phyloP scores from a whole-genome alignment of 2,888 invertebrate species.

The Spisula solida region DNA sequence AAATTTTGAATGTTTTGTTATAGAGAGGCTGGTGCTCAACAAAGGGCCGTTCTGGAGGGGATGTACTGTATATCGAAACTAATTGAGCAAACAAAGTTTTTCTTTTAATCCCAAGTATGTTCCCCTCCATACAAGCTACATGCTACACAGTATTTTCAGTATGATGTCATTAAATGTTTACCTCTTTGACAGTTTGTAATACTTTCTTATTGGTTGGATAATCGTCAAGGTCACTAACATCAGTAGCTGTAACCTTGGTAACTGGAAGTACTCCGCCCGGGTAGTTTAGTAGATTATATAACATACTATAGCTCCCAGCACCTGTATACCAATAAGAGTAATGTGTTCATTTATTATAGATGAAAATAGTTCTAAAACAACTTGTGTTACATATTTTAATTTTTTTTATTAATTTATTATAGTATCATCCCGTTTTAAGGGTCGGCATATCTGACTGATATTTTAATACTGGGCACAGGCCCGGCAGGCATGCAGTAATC shows the following conservation, averaged over 20 bases:
- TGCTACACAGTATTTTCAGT: background rate
- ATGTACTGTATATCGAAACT: no score
- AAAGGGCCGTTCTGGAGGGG: no score
- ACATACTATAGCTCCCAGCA: constrained; percentile 73
- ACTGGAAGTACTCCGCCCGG: constrained; percentile 82
- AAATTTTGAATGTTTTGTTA: no score
- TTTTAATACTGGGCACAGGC: no score
- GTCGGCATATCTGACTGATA: no score
- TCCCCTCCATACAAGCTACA: no score
- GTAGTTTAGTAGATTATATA: constrained; percentile 83
- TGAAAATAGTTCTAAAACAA: no score
- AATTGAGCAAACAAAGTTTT: background rate
- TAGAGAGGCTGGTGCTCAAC: no score
- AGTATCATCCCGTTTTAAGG: no score
- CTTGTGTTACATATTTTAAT: no score
- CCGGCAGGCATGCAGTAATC: no score
- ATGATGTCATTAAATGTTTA: background rate
- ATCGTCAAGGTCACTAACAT: constrained; percentile 77
- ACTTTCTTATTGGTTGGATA: constrained; percentile 63
- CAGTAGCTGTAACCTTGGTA: constrained; percentile 80
- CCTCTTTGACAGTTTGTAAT: constrained; percentile 53
- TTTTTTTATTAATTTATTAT: no score
- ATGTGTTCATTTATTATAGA: background rate
- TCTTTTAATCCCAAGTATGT: background rate
- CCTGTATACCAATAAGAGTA: constrained; percentile 39